Base-by-base conservation (phyloP, 1,140 invertebrate species). In the Lordiphosa stackelbergi region DNA sequence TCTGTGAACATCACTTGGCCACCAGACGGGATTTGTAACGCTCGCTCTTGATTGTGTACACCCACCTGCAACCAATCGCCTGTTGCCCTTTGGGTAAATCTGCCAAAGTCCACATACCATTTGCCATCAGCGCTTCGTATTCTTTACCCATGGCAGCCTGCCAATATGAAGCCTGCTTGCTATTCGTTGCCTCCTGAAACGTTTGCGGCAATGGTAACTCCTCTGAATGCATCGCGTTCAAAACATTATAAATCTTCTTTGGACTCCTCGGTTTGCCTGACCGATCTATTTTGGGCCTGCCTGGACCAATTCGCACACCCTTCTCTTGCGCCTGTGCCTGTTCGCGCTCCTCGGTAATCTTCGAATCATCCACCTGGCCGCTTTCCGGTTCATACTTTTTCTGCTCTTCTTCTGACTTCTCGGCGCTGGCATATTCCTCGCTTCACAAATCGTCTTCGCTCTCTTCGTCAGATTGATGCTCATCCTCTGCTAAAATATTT, bases 21-120 rank as follows among this genome's bases (percentile, higher is more conserved):
- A 16, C 22, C 22, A 22, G 22, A 22, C 22, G 22, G 22, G 22
- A 22, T 22, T 22, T 22, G 22, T 22, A 4, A 22, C 22, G 22
- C 22, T 22, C 1, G 31, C 43, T 41, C 37, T 11, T 3, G 19
- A 46, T 4, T 46, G 22, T 46, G 10, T 46, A 46, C 43, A 28
- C 43, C 5, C 24, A 19, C 16, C 10, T 10, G n/a, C n/a, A 12
- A 10, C 42, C n/a, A 28, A 22, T 45, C 24, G 19, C 2, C 28
- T 45, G 24, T 11, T 45, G 16, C 22, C 31, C 41, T 9, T 36
- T 54, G n/a, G 24, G 41, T 31, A 28, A 45, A 10, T 54, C 53
- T 6, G 10, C 11, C 7, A 19, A 2, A 6, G 37, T 38, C 11
- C 10, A 38, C 12, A 11, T 38, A n/a, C 12, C 12, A 11, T 38